Evolutionary conservation across 2,888 invertebrate genomes (phyloP), one percentile per base, ranked within the genome.

Genomic region (Perizoma flavofasciatum): DNA sequence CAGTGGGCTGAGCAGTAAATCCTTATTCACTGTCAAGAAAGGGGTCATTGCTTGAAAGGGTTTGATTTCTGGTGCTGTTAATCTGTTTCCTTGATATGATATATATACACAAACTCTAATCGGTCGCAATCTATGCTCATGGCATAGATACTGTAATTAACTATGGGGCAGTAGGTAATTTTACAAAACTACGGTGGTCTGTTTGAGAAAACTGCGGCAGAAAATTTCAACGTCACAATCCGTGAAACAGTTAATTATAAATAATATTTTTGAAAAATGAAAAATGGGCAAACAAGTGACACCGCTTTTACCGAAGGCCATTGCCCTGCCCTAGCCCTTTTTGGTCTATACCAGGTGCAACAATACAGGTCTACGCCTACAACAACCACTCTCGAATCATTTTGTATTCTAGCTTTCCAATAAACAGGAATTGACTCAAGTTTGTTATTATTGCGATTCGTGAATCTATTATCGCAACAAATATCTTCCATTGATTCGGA

Each of bases 301-400:
- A 59, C 57, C 61, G 59, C 48, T 10, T 48, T 49, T 48, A 39
- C 49, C 5, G 44, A 56, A 55, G 66, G 61, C 56, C 66, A 63
- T 60, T 63, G 69, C 58, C 67, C 63, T 63, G 69, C 58, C 67
- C 63, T 59, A 58, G 56, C 55, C 65, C 59, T 72, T 68, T 63
- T 69, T 77, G 75, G 74, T 76, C 75, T 72, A 54, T 33, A 49
- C 78, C 66, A 66, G 69, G 72, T 65, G 68, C 69, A 61, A 76
- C 78, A 78, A 75, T 77, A 75, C 77, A 77, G 73, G 76, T 73
- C 75, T 61, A 64, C 78, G 73, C 81, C 83, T 79, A 80, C 82
- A 71, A 69, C 49, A 60, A 65, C 75, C 63, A 73, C 74, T 78
- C 77, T 79, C 76, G 72, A 72, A 68, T 73, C 75, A 76, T 72